Base-by-base conservation (phyloP, 2,113 vertebrate species). In the Camelus bactrianus region DNA sequence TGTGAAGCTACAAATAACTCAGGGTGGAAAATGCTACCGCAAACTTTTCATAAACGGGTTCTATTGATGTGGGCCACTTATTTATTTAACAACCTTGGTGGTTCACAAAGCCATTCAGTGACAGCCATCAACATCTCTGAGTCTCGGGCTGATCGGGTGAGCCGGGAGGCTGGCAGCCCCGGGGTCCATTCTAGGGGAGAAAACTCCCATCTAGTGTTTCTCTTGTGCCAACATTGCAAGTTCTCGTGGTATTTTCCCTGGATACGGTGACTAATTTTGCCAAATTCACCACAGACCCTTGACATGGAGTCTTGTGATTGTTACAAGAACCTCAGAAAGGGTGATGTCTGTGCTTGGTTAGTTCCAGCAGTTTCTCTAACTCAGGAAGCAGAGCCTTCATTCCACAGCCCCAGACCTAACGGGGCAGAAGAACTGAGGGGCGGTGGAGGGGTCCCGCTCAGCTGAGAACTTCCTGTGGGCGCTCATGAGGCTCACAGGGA, bases 1-100 rank as follows among this genome's bases (percentile, higher is more conserved):
- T 94, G 85, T 52, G 86, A 91, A 69, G 58, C 95, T 97, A 93
- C 89, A 97, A 96, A 98, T 97, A 98, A 95, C 95, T 95, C 91
- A 6, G 20, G 91, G 88, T 94, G 62, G 84, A 94, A 96, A 97
- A 92, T 16, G 82, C 64, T 94, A 95, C 96, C 96, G 75, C 89
- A 67, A 70, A 93, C 92, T 92, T 95, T 83, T 95, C 92, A 94
- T 35, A 97, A 85, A 73, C 0, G 28, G 75, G 58, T 62, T 82
- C 95, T 89, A 62, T 32, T 8, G 46, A 73, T 54, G 72, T 19
- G 22, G 8, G 38, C 38, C n/a, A 17, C 15, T 94, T 60, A 70
- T 50, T 60, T 85, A 93, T 60, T 97, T 80, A 81, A 58, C 58
- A n/a, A 50, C 48, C 48, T 46, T 67, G 50, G 58, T 8, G 17